Evolutionary conservation across 2,888 invertebrate species (phyloP).

Genomic region (Drosophila kanekoi): DNA sequence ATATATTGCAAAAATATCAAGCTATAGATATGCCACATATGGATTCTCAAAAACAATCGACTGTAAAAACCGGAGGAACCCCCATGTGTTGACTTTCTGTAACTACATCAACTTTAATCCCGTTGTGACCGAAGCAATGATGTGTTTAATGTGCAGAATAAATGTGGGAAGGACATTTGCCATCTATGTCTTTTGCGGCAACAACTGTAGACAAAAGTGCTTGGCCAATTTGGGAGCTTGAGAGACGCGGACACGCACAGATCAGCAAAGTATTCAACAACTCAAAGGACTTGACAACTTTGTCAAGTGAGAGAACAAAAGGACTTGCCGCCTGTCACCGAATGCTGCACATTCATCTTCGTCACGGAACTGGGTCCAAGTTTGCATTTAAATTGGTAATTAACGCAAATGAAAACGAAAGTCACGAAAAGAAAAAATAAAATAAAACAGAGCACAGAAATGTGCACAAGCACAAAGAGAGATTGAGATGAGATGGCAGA

Average conservation of each 20-base stretch:
- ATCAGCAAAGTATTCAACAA: constrained; percentile 24
- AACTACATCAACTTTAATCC: constrained; percentile 4
- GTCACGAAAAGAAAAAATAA: constrained; percentile 19
- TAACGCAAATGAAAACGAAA: constrained; percentile 72
- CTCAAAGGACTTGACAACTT: constrained; percentile 58
- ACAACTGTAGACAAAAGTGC: constrained; percentile 19
- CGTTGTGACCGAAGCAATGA: constrained; percentile 7
- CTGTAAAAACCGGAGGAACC: background rate
- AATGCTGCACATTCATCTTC: constrained; percentile 70
- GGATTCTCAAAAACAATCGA: too few species aligned
- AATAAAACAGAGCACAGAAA: constrained; percentile 30
- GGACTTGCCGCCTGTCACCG: constrained; percentile 44
- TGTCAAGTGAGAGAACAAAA: constrained; percentile 56
- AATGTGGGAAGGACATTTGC: constrained; percentile 24
- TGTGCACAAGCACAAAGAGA: constrained; percentile 55
- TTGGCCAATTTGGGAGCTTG: constrained; percentile 30
- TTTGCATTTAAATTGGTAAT: constrained; percentile 82
- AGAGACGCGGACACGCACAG: constrained; percentile 5
- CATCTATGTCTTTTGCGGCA: constrained; percentile 20
- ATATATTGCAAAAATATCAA: background rate
- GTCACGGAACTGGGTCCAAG: constrained; percentile 67
- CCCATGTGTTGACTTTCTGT: background rate
- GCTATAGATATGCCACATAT: background rate
- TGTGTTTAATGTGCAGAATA: constrained; percentile 14
- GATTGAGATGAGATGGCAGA: constrained; percentile 30